Evolutionary conservation across 2,797 vertebrate genomes (phyloP).

Genomic region (Crocidura indochinensis): DNA sequence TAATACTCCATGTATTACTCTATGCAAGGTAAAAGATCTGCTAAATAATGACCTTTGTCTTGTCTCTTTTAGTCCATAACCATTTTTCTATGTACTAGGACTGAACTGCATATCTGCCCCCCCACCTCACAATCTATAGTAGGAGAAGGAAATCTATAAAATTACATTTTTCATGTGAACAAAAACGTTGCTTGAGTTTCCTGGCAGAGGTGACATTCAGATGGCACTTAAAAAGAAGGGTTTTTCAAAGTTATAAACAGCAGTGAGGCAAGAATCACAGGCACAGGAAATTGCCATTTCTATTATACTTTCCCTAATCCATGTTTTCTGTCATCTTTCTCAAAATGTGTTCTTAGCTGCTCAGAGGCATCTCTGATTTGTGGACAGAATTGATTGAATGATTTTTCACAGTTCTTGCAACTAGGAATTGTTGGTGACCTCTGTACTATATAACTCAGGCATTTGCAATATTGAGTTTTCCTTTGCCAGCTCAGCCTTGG

Average conservation of each 20-base stretch:
- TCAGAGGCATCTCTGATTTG: conserved; percentile 19
- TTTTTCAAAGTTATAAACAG: not conserved
- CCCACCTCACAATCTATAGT: not conserved
- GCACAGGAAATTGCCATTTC: not conserved
- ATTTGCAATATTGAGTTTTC: not conserved
- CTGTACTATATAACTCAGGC: not conserved
- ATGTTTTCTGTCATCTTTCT: not conserved
- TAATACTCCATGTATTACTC: not conserved
- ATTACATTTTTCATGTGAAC: not conserved
- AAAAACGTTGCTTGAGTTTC: not conserved
- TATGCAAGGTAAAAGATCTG: not conserved
- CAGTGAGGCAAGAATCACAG: not conserved
- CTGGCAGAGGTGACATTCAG: not conserved
- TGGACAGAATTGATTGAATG: not conserved
- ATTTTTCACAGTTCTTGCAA: not conserved
- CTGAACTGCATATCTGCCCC: not conserved
- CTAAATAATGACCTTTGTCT: not conserved
- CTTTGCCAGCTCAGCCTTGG: rapidly evolving
- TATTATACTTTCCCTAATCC: not conserved
- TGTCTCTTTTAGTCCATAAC: conserved; percentile 13
- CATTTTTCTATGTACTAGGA: not conserved
- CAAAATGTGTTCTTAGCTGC: conserved; percentile 4
- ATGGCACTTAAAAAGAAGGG: not conserved
- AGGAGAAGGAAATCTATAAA: not conserved
- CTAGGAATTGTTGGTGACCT: not conserved